Base-by-base conservation (phyloP, 2,888 invertebrate species). In the Clostera curtula region DNA sequence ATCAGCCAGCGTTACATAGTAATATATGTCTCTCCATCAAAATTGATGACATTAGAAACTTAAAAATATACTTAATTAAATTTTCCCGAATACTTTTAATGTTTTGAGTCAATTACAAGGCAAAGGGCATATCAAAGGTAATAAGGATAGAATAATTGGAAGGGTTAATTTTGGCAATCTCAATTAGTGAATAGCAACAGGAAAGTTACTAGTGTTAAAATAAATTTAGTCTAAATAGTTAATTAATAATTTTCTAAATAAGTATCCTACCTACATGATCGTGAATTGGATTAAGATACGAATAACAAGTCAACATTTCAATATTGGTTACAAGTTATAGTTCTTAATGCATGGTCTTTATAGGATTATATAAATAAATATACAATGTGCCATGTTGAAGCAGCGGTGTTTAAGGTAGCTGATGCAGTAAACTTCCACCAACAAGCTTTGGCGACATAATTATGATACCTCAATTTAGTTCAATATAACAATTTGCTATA, bases 161-260 rank as follows among this genome's bases (percentile, higher is more conserved):
- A 79, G 70, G 65, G 59, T 58, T 56, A 55, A 56, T 56, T 79
- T 82, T 79, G 80, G 80, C 80, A 73, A 74, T 68, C 54, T 64
- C 53, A 52, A 56, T 51, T 46, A 45, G 50, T 54, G 49, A 53
- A 45, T 35, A 36, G 32, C 51, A 68, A 67, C 57, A 69, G 50
- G 69, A 72, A 64, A 68, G 53, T 58, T 63, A 55, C 33, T 55
- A 53, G 50, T 57, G 55, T 47, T 54, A 56, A 62, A 70, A 66
- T 52, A 59, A 62, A 42, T 47, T 64, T 56, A 57, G 40, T 55
- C 57, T 68, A 67, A 48, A 45, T 43, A 46, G 24, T 43, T 43
- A 51, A 51, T 56, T 49, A 51, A 54, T 57, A 58, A 46, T 48
- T 55, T 47, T 56, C 64, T 56, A 55, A 63, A 56, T 51, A 63